phyloP scores from a whole-genome alignment of 2,113 vertebrate genomes.

The Solea senegalensis region DNA sequence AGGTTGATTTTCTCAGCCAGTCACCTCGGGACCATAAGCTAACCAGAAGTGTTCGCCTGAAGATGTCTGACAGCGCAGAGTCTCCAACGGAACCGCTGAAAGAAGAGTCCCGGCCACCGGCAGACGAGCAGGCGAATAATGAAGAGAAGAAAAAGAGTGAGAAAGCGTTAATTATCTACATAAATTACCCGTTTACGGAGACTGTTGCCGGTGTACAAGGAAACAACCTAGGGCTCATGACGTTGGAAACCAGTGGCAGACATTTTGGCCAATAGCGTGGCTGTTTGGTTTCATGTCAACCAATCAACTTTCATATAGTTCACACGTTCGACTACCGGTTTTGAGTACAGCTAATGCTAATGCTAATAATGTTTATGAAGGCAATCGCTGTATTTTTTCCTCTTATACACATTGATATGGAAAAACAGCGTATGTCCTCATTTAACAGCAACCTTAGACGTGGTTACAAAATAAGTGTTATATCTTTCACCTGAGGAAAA shows the following conservation, averaged over 20 bases:
- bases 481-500: too few species aligned
- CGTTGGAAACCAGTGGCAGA: background rate
- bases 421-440: background rate
- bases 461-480: too few species aligned
- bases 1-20: background rate
- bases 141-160: constrained; percentile 85
- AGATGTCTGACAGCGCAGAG: constrained; percentile 83
- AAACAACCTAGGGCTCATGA: constrained; percentile 46
- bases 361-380: constrained; percentile 15
- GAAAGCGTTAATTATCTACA: background rate
- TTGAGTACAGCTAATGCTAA: constrained; percentile 26
- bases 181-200: background rate
- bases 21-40: background rate
- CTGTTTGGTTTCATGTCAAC: background rate
- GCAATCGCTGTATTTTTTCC: background rate
- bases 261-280: constrained; percentile 45
- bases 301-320: constrained; percentile 42
- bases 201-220: background rate
- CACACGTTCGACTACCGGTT: background rate
- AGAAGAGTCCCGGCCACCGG: constrained; percentile 71
- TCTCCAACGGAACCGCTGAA: constrained; percentile 79
- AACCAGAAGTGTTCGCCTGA: constrained; percentile 22
- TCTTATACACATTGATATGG: background rate
- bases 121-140: constrained; percentile 60
- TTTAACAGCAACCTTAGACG: background rate